phyloP scores from a whole-genome alignment of 2,113 vertebrate genomes.

The Podarcis cretensis region DNA sequence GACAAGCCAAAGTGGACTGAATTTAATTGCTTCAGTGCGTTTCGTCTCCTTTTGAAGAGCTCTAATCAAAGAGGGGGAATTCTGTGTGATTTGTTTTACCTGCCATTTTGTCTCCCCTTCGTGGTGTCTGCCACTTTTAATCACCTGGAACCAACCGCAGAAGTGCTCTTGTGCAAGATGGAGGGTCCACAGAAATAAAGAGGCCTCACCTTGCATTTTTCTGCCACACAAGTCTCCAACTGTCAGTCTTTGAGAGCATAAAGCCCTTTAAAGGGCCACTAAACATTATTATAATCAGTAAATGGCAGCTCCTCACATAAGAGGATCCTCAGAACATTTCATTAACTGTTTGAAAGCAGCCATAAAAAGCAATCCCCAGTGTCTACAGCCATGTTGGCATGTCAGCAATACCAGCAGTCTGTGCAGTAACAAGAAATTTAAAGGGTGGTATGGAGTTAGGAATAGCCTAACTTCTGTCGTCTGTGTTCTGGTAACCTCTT shows the following conservation, averaged over 20 bases:
- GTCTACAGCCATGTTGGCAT: background rate
- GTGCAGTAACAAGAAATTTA: background rate
- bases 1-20: background rate
- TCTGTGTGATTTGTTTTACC: background rate
- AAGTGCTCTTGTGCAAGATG: background rate
- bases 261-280: background rate
- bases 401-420: no score
- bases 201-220: background rate
- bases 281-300: background rate
- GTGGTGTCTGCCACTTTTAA: background rate
- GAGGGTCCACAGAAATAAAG: background rate
- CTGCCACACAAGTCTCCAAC: background rate
- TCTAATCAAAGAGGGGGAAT: background rate
- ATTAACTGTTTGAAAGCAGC: background rate
- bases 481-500: no score
- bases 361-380: background rate
- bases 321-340: background rate
- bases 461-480: no score
- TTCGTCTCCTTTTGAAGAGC: background rate
- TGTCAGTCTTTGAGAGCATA: background rate
- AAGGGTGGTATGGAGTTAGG: no score
- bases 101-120: background rate
- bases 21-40: background rate
- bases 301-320: background rate
- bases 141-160: background rate